phyloP scores from a whole-genome alignment of 2,888 invertebrate species.

The Meteorus colon region DNA sequence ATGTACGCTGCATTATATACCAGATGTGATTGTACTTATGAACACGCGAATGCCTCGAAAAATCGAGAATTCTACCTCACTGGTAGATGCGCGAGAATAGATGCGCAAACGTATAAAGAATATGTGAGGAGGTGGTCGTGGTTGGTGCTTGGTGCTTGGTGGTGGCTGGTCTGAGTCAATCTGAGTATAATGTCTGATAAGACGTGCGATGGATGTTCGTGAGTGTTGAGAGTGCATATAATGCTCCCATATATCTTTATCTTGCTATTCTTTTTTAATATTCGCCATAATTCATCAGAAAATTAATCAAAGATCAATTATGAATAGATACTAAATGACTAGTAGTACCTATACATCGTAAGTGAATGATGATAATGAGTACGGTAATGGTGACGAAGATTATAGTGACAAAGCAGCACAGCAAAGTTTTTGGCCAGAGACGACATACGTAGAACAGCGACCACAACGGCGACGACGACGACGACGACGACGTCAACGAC shows the following conservation, averaged over 20 bases:
- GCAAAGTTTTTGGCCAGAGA: background rate
- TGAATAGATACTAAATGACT: background rate
- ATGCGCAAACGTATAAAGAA: constrained; percentile 52
- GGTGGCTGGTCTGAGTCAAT: constrained; percentile 42
- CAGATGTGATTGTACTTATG: too few relatives aligned
- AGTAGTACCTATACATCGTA: too few relatives aligned
- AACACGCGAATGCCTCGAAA: background rate
- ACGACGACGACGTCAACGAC: background rate
- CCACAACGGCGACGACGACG: too few relatives aligned
- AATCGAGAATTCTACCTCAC: constrained; percentile 33
- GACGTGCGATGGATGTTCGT: constrained; percentile 62
- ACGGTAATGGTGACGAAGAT: background rate
- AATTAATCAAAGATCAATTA: background rate
- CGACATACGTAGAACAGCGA: background rate
- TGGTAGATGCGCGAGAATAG: constrained; percentile 47
- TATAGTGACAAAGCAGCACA: background rate
- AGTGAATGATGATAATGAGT: too few relatives aligned
- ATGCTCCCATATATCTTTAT: constrained; percentile 47
- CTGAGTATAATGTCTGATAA: constrained; percentile 67
- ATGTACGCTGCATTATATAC: too few relatives aligned
- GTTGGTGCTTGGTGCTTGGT: constrained; percentile 51
- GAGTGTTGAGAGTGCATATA: constrained; percentile 49
- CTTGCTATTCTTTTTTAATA: constrained; percentile 56
- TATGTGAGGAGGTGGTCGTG: constrained; percentile 48
- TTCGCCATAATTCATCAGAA: constrained; percentile 39